Base-by-base conservation (phyloP, 2,888 invertebrate species). In the Metacarcinus magister region DNA sequence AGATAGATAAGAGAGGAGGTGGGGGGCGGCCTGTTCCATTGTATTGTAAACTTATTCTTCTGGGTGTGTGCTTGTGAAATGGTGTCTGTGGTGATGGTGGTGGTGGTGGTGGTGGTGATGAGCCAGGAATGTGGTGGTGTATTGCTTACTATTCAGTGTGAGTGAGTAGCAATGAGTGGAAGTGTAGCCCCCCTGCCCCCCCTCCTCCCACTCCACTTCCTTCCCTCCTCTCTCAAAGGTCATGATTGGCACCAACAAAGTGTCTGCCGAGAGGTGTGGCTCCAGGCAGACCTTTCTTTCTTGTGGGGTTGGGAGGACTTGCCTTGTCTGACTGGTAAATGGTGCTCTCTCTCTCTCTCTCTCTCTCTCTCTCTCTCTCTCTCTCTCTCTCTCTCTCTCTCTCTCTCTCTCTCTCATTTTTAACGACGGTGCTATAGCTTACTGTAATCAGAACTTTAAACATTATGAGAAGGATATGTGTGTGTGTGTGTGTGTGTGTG, bases 401-500 rank as follows among this genome's bases (percentile, higher is more conserved):
- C 60, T 60, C 60, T 60, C 60, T 60, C 60, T 60, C 60, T 60
- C 60, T 60, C 60, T 60, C 60, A 19, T 19, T 60, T 19, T 60
- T 16, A 67, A 67, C 19, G 90, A 39, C 19, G 16, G 10, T 90
- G 43, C 28, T 90, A 8, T 28, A 32, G 90, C 5, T 90, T 16
- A 39, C 19, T 8, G 5, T 28, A 19, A 90, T 90, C 39, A 39
- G 39, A 39, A 39, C 39, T 39, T 39, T 39, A 39, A 39, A 3
- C 39, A 19, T 90, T 5, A 13, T 32, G 39, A 39, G 5, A 39
- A 10, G 39, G 23, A 39, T 32, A 39, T 32, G 89, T 32, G 39
- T 16, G 32, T 90, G 3, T 91, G 44, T 91, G 91, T 91, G 89
- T 91, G 54, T 91, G 44, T 91, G 91, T 91, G 91, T 91, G 44